Evolutionary conservation across 1,140 invertebrate genomes (phyloP).

Genomic region (Drosophila auraria): DNA sequence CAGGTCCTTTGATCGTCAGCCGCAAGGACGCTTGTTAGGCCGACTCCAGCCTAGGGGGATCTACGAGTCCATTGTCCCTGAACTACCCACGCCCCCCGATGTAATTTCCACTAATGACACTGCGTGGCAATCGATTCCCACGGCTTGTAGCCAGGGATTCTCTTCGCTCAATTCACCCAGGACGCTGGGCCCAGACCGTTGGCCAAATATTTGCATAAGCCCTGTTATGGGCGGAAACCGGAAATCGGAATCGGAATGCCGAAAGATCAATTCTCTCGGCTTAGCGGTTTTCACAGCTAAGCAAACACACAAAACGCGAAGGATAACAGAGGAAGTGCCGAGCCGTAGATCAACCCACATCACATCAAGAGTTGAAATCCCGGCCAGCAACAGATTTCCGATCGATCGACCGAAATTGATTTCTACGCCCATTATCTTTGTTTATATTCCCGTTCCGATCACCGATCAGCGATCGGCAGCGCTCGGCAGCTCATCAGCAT

Average conservation of each 20-base stretch:
- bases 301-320: slow-evolving; percentile 40
- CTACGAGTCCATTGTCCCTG: slow-evolving; percentile 21
- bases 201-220: slow-evolving; percentile 73
- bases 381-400: slow-evolving; percentile 58
- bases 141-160: not conserved
- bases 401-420: slow-evolving; percentile 62
- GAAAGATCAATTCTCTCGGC: slow-evolving; percentile 1
- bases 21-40: slow-evolving; percentile 33
- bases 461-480: not conserved
- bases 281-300: slow-evolving; percentile 67
- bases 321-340: slow-evolving; percentile 3
- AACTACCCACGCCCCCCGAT: slow-evolving; percentile 17
- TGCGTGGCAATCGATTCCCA: slow-evolving; percentile 29
- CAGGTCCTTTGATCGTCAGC: slow-evolving; percentile 46
- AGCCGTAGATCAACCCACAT: slow-evolving; percentile 39
- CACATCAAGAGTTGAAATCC: slow-evolving; percentile 26
- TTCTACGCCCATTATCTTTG: slow-evolving; percentile 42
- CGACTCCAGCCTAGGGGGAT: not conserved
- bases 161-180: not conserved
- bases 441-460: not conserved
- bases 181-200: slow-evolving; percentile 12
- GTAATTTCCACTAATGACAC: slow-evolving; percentile 48
- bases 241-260: slow-evolving; percentile 44
- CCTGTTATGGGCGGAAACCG: slow-evolving; percentile 54
- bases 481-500: slow-evolving; percentile 62